Evolutionary conservation across 2,797 vertebrate species (phyloP).

Genomic region (Hyperoplus immaculatus): DNA sequence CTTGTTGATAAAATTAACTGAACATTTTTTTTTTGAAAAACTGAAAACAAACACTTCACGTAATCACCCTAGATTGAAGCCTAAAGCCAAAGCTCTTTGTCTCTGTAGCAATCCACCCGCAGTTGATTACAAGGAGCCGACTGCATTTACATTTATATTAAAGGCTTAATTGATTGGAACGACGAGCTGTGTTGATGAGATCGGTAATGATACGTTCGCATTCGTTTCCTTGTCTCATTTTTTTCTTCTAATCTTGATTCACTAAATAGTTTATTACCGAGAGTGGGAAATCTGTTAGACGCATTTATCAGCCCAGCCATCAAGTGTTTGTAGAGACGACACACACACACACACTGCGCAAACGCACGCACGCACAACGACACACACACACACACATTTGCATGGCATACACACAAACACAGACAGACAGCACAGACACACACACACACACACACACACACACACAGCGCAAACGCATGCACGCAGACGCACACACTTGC

Average conservation of each 20-base stretch:
- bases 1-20: no score
- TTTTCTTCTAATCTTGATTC: slow-evolving; percentile 31
- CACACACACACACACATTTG: no score
- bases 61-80: slow-evolving; percentile 59
- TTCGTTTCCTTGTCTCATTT: slow-evolving; percentile 59
- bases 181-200: slow-evolving; percentile 68
- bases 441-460: no score
- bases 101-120: slow-evolving; percentile 36
- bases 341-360: background rate
- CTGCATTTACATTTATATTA: slow-evolving; percentile 82
- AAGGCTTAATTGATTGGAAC: slow-evolving; percentile 77
- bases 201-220: slow-evolving; percentile 65
- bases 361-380: no score
- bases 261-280: slow-evolving; percentile 46
- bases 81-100: slow-evolving; percentile 37
- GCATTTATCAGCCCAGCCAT: slow-evolving; percentile 53
- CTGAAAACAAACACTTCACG: slow-evolving; percentile 60
- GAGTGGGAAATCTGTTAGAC: slow-evolving; percentile 35
- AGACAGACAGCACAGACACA: no score
- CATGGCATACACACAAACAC: no score
- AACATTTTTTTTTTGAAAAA: no score
- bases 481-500: no score
- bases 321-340: slow-evolving; percentile 8
- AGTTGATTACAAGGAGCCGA: slow-evolving; percentile 71
- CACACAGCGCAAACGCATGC: no score